Evolutionary conservation across 2,888 invertebrate genomes (phyloP), one percentile per base, ranked within the genome.

Genomic region (Ochropleura leucogaster): DNA sequence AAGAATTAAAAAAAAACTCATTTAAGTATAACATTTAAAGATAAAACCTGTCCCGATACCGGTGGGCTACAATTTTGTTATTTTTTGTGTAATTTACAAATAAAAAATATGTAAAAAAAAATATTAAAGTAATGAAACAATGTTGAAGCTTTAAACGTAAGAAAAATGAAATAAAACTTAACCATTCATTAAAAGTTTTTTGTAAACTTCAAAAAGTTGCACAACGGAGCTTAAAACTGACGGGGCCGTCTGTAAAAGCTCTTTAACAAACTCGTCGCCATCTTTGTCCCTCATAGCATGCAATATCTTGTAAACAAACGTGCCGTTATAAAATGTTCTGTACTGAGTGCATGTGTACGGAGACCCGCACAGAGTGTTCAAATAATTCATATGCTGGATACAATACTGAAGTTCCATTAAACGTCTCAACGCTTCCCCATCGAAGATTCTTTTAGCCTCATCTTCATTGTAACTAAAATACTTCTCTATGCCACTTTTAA

Each of bases 291-390:
- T 20, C 40, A 88, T 83, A 4, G 80, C 74, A n/a, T 65, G 68
- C 9, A 87, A 70, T 5, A 91, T 18, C 30, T 89, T 89, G 53
- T 88, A 91, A 1, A 90, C 81, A 72, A 92, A 90, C 0, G 90
- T 90, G 1, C 87, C 92, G 66, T 91, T 92, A 53, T 87, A 91
- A 0, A 87, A 82, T 68, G 79, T 88, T 30, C 84, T 85, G 63
- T 90, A 92, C 6, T 78, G 57, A 0, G 88, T 89, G 0, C 85
- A 72, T 60, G 73, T 47, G 70, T 81, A 91, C 0, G 89, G 82
- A 5, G 68, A 74, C 0, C 91, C 92, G 72, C 93, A 93, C 5
- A 93, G 63, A 7, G 47, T 79, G 60, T 93, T 93, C 67, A 93
- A 83, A 74, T 87, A 68, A 81, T 93, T 92, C 60, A 93, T 67